These are phyloP conservation scores for Coronaproctus castanopsis DNA, from an alignment of 2,888 invertebrate species.

Conservation along the genomic window DNA sequence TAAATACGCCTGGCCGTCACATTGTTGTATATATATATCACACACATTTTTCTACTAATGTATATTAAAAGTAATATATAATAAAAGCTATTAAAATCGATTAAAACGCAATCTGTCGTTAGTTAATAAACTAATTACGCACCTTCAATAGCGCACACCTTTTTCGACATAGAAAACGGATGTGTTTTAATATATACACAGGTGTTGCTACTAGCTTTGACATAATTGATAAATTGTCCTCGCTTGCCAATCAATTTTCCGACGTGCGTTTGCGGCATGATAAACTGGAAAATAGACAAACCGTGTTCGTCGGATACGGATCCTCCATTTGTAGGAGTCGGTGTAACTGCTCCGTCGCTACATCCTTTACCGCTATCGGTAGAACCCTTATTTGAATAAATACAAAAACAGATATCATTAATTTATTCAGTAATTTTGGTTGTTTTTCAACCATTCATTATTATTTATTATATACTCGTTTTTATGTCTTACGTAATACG, in stretches of 20 bases:
- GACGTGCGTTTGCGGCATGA: conserved; percentile 51
- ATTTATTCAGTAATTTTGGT: too few species aligned
- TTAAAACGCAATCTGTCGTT: too few species aligned
- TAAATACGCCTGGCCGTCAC: too few species aligned
- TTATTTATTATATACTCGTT: too few species aligned
- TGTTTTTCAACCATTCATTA: too few species aligned
- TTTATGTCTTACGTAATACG: too few species aligned
- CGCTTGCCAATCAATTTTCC: conserved; percentile 72
- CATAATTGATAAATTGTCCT: conserved; percentile 58
- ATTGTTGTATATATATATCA: too few species aligned
- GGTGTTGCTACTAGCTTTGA: conserved; percentile 57
- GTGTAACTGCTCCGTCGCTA: conserved; percentile 43
- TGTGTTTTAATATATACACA: conserved; percentile 58
- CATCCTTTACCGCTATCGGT: conserved; percentile 68
- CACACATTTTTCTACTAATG: too few species aligned
- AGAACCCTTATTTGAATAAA: conserved; percentile 51
- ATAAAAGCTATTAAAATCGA: too few species aligned
- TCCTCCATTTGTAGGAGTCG: conserved; percentile 36
- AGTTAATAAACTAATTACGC: too few species aligned
- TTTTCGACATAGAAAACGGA: conserved; percentile 47
- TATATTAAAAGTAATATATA: too few species aligned
- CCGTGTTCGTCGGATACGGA: conserved; percentile 21
- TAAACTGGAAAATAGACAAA: conserved; percentile 44
- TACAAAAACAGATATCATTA: too few species aligned
- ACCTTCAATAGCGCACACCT: conserved; percentile 71